A percentile compares a stretch with the other conserved stretches of the same genome.
Evolutionary conservation across 1,140 invertebrate species (phyloP).

Genomic region (Dreissena rostriformis): DNA sequence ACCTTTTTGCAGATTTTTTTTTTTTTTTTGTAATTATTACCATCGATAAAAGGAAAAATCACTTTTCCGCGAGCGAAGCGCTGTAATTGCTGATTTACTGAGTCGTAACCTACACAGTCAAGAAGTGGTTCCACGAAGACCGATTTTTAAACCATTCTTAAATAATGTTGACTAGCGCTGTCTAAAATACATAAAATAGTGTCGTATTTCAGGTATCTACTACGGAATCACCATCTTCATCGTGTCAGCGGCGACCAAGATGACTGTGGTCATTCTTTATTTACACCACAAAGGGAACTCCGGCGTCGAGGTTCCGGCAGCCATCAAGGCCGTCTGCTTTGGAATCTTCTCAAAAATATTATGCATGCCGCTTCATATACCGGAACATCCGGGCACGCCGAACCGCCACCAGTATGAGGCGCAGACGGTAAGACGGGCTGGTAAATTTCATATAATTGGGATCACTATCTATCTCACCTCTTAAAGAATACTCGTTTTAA

Average conservation of each 20-base stretch:
- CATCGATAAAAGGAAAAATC: too few species aligned
- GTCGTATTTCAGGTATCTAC: conserved; percentile 88
- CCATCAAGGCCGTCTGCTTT: conserved; percentile 87
- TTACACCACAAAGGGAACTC: conserved; percentile 92
- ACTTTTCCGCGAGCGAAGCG: too few species aligned
- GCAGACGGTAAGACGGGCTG: background rate
- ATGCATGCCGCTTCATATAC: conserved; percentile 81
- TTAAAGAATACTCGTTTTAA: too few species aligned
- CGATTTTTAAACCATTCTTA: background rate
- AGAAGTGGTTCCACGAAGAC: too few species aligned
- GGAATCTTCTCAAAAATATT: conserved; percentile 83
- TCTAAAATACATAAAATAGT: background rate
- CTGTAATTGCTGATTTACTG: too few species aligned
- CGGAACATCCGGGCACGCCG: background rate
- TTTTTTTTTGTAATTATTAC: too few species aligned
- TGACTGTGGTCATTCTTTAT: conserved; percentile 89
- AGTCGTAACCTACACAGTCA: too few species aligned
- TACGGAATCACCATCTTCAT: conserved; percentile 96
- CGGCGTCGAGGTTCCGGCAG: conserved; percentile 88
- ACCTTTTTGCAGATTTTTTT: too few species aligned
- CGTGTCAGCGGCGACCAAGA: conserved; percentile 93
- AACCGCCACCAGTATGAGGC: background rate
- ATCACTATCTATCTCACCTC: background rate
- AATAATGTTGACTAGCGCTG: background rate
- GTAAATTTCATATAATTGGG: background rate